Evolutionary conservation across 1,140 invertebrate species (phyloP), one percentile per base, ranked within the genome.

Genomic region (Uloborus diversus): DNA sequence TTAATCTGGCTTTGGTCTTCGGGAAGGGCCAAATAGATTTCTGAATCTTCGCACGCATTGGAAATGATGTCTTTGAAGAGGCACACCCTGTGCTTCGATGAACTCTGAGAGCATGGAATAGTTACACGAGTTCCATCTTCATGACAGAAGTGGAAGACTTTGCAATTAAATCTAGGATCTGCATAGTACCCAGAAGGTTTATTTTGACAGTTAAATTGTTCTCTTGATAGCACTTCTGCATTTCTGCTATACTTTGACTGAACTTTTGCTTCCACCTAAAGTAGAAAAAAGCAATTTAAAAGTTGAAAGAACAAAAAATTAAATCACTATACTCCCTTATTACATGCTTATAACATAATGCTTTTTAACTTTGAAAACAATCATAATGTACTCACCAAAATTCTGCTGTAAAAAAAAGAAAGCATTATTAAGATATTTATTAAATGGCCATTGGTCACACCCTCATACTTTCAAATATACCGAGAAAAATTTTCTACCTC

Each of bases 61-160:
- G 51, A 9, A 5, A 42, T 25, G 7, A 47, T 49, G n/a, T 79
- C 76, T 25, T 69, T 68, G 4, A 79, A 62, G 25, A 59, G 20
- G 20, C 76, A 79, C 20, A 79, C 69, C 11, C 42, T 69, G 56
- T 69, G 64, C 20, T 69, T 59, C 5, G 51, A 42, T 14, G 13
- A 11, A 11, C 49, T 25, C 28, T 30, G 27, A 23, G 13, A 37
- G 20, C 76, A 79, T 14, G 64, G 76, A 13, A 79, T 69, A 1
- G 76, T 61, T 3, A 69, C 65, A 25, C 53, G 20, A n/a, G 76
- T 79, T 30, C 76, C 76, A 61, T 79, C 76, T 25, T 27, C 9
- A 27, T 69, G 76, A 30, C 76, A 79, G 17, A 37, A 79, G 35
- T 79, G 76, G 37, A 79, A 79, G 25, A 79, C 62, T 20, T 79